Conservation (phyloP, 2,113 vertebrate genomes). For the Cromileptes altivelis region DNA sequence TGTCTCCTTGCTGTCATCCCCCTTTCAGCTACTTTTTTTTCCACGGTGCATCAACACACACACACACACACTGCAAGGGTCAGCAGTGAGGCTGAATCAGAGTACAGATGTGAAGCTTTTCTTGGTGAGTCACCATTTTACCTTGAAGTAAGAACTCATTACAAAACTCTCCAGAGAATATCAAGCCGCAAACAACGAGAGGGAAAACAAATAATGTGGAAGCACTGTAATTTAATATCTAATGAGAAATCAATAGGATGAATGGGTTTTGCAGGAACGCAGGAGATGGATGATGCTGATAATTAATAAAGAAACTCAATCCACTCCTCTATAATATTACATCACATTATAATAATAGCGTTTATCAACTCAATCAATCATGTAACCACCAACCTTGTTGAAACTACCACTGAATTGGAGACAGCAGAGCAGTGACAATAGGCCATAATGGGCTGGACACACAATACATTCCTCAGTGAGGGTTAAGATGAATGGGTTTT, state of each 20-base stretch:
- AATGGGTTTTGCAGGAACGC: slow-evolving; percentile 12
- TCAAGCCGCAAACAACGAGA: slow-evolving; percentile 12
- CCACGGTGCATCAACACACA: background rate
- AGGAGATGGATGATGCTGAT: slow-evolving; percentile 28
- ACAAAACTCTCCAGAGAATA: slow-evolving; percentile 15
- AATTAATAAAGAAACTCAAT: slow-evolving; percentile 28
- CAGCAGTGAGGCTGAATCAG: slow-evolving; percentile 30
- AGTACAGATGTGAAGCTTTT: slow-evolving; percentile 31
- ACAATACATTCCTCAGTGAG: slow-evolving; percentile 9
- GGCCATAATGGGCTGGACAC: slow-evolving; percentile 11
- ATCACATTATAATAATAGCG: slow-evolving; percentile 18
- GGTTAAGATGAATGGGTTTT: slow-evolving; percentile 63
- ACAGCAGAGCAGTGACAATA: slow-evolving; percentile 5
- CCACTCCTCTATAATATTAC: background rate
- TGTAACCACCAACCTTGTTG: slow-evolving; percentile 2
- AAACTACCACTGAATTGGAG: slow-evolving; percentile 20
- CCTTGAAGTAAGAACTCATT: slow-evolving; percentile 33
- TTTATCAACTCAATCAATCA: slow-evolving; percentile 41
- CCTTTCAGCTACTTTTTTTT: slow-evolving; percentile 11
- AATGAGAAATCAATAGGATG: slow-evolving; percentile 40
- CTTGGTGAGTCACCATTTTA: slow-evolving; percentile 47
- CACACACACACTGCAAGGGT: slow-evolving; percentile 1
- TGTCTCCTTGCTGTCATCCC: slow-evolving; percentile 19
- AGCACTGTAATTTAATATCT: background rate
- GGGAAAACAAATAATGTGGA: background rate